phyloP scores from a whole-genome alignment of 2,113 vertebrate genomes.

The Ovis aries region DNA sequence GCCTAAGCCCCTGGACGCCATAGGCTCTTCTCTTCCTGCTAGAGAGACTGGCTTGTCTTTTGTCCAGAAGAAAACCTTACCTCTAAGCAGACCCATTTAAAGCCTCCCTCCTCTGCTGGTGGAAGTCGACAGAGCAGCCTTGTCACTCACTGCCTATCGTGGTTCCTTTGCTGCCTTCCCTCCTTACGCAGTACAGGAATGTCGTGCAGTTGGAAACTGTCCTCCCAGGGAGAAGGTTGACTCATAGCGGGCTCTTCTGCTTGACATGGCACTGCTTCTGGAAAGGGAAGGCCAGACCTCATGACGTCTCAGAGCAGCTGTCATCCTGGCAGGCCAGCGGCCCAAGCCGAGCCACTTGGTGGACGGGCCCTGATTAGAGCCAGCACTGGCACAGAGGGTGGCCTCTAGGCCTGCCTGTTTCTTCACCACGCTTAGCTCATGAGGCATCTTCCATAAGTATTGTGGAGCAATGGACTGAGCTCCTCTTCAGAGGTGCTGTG shows the following conservation, averaged over 20 bases:
- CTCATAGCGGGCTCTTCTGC: not conserved
- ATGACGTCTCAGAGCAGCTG: not conserved
- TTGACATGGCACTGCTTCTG: not conserved
- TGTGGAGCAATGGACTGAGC: not conserved
- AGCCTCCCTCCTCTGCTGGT: not conserved
- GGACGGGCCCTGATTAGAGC: not conserved
- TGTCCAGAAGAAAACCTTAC: not conserved
- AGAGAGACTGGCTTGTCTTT: not conserved
- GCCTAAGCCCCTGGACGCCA: not conserved
- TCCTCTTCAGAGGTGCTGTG: not conserved
- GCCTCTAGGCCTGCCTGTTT: not conserved
- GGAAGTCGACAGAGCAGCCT: not conserved
- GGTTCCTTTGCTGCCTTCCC: not conserved
- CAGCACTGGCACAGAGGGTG: not conserved
- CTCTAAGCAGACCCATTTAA: not conserved
- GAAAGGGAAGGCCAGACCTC: not conserved
- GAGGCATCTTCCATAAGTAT: not conserved
- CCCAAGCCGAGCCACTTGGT: not conserved
- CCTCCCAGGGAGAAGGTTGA: not conserved
- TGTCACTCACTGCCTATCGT: not conserved
- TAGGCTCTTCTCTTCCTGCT: not conserved
- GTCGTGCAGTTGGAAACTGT: not conserved
- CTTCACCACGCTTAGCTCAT: fast-evolving
- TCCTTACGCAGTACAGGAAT: not conserved
- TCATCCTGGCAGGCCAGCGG: not conserved